A percentile compares a stretch with the other conserved stretches of the same genome.
These are phyloP conservation scores for Hemithea aestivaria DNA, from an alignment of 2,888 invertebrate genomes.

Conservation along the genomic window DNA sequence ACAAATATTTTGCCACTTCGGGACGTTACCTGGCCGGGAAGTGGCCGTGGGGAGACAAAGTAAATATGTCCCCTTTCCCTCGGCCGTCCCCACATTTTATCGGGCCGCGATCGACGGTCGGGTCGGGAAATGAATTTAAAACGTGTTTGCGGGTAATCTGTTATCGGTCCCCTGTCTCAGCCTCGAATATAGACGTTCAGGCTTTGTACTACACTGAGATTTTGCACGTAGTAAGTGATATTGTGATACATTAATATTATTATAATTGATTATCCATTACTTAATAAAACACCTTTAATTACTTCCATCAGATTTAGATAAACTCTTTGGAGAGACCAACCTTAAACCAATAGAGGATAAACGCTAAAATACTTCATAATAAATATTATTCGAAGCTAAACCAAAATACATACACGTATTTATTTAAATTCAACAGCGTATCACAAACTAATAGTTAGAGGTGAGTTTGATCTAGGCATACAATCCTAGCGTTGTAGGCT, in stretches of 20 bases:
- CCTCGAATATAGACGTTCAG: conserved; percentile 73
- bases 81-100: conserved; percentile 76
- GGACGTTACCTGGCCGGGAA: conserved; percentile 74
- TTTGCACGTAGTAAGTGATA: conserved; percentile 37
- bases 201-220: conserved; percentile 62
- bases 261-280: too few relatives aligned
- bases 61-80: conserved; percentile 76
- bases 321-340: too few relatives aligned
- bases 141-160: conserved; percentile 80
- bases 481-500: conserved; percentile 5
- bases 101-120: conserved; percentile 75
- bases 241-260: too few relatives aligned
- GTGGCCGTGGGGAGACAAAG: conserved; percentile 76
- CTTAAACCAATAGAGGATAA: too few relatives aligned
- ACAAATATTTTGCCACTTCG: conserved; percentile 77
- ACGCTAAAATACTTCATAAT: too few relatives aligned
- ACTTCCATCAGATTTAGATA: too few relatives aligned
- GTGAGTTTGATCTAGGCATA: conserved; percentile 4
- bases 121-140: conserved; percentile 79
- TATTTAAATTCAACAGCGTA: too few relatives aligned
- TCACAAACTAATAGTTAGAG: conserved; percentile 6
- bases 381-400: too few relatives aligned
- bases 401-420: too few relatives aligned
- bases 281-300: too few relatives aligned
- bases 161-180: conserved; percentile 79